A percentile compares a stretch with the other conserved stretches of the same genome.
These are phyloP conservation scores for Amblyopsis rosae DNA, from an alignment of 2,113 vertebrate species.

Conservation along the genomic window DNA sequence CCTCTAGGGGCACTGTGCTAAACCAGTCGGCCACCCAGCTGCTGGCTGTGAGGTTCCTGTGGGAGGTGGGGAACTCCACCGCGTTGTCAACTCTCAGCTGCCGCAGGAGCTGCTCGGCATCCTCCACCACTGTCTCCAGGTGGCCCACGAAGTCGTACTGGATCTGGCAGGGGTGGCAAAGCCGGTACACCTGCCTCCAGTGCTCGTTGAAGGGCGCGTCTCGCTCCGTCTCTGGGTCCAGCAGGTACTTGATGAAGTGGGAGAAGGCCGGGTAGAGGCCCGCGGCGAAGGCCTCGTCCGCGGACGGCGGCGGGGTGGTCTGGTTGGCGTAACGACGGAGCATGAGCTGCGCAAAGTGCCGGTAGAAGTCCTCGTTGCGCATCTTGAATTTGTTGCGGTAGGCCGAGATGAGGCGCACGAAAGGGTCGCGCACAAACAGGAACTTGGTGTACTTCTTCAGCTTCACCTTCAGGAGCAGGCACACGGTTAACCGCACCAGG, in stretches of 20 bases:
- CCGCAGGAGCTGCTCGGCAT: slow-evolving; percentile 86
- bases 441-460: slow-evolving; percentile 98
- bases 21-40: slow-evolving; percentile 95
- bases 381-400: slow-evolving; percentile 95
- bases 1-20: slow-evolving; percentile 82
- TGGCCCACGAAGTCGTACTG: slow-evolving; percentile 97
- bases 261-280: slow-evolving; percentile 88
- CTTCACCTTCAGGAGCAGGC: slow-evolving; percentile 83
- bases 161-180: slow-evolving; percentile 98
- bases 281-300: slow-evolving; percentile 83
- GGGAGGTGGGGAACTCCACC: slow-evolving; percentile 89
- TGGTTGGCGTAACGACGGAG: slow-evolving; percentile 86
- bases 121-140: slow-evolving; percentile 91
- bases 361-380: slow-evolving; percentile 92
- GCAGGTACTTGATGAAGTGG: slow-evolving; percentile 92
- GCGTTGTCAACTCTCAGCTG: slow-evolving; percentile 87
- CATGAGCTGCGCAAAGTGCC: slow-evolving; percentile 86
- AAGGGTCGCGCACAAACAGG: slow-evolving; percentile 94
- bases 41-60: slow-evolving; percentile 86
- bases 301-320: slow-evolving; percentile 81
- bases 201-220: slow-evolving; percentile 94
- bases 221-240: slow-evolving; percentile 91
- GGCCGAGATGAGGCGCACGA: slow-evolving; percentile 95
- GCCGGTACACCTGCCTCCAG: slow-evolving; percentile 92
- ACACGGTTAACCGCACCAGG: too few species aligned